Evolutionary conservation across 1,140 invertebrate genomes (phyloP), one percentile per base, ranked within the genome.

Genomic region (Contarinia nasturtii): DNA sequence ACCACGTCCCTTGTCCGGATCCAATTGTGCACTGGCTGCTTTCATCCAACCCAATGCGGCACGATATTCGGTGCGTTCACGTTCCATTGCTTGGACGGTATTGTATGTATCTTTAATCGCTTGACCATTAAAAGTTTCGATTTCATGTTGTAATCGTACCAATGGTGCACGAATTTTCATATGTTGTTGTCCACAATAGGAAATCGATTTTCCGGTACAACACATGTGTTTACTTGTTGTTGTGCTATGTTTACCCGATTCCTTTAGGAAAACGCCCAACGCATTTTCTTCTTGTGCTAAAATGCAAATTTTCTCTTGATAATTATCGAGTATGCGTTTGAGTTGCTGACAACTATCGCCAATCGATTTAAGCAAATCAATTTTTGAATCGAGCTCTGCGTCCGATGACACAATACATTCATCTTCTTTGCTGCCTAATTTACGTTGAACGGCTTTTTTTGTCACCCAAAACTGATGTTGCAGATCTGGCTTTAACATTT

Each of bases 1-100:
- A 49, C 95, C 90, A 56, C 89, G 86, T 45, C 83, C 88, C 0
- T 89, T 92, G 59, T 98, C 95, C 0, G 96, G 96, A 69, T 99
- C 93, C 15, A 99, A 69, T 63, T 97, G 84, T 53, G 86, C 80
- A 47, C 92, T 97, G 2, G 90, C 79, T 52, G 95, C 88, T 68
- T 98, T 98, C 94, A 99, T 98, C 95, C 96, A 99, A 57, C 88
- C 82, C 2, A 99, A 70, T 1, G 92, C 86, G 1, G 92, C 93
- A 48, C 87, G 70, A 65, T 99, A 99, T 55, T 97, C 92, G n/a
- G 88, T 95, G 47, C 96, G 73, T 2, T 84, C 76, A 59, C 86
- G 87, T 63, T 99, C 94, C 89, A 98, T 97, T 3, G 48, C 40
- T 18, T 59, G 54, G 15, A 63, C 48, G 7, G 92, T 98, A 40